phyloP scores from a whole-genome alignment of 2,113 vertebrate genomes.

The Panurus biarmicus region DNA sequence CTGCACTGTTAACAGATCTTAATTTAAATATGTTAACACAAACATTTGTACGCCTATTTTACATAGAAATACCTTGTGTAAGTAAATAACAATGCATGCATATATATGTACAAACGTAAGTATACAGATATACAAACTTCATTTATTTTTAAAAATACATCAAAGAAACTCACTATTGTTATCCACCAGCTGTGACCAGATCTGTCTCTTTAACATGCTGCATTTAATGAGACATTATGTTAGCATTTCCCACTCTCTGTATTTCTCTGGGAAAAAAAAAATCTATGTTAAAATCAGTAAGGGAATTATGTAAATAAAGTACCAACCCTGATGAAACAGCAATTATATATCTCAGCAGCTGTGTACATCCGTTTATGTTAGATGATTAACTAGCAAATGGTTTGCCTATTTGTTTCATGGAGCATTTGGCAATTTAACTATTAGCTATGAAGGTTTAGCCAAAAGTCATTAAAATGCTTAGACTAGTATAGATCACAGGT shows the following conservation, averaged over 20 bases:
- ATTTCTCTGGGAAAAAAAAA: background rate
- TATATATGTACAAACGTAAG: background rate
- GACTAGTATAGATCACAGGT: conserved; percentile 44
- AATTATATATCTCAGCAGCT: conserved; percentile 73
- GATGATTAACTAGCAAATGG: conserved; percentile 74
- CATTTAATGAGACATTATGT: conserved; percentile 64
- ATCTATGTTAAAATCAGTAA: conserved; percentile 50
- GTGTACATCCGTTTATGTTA: conserved; percentile 42
- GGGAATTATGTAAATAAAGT: conserved; percentile 69
- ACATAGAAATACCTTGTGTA: background rate
- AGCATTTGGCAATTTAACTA: conserved; percentile 70
- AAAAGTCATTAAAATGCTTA: conserved; percentile 68
- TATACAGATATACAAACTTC: background rate
- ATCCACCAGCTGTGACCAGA: conserved; percentile 63
- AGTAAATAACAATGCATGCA: background rate
- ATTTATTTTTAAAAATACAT: conserved; percentile 43
- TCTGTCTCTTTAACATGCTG: conserved; percentile 40
- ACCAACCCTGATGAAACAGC: conserved; percentile 57
- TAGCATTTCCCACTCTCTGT: conserved; percentile 7
- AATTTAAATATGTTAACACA: conserved; percentile 40
- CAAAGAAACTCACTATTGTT: conserved; percentile 49
- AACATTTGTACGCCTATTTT: background rate
- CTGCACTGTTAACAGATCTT: conserved; percentile 1
- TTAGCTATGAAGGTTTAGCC: conserved; percentile 68
- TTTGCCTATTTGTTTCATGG: conserved; percentile 71